Conservation (phyloP, 2,113 vertebrate genomes). For the Hoplias malabaricus region DNA sequence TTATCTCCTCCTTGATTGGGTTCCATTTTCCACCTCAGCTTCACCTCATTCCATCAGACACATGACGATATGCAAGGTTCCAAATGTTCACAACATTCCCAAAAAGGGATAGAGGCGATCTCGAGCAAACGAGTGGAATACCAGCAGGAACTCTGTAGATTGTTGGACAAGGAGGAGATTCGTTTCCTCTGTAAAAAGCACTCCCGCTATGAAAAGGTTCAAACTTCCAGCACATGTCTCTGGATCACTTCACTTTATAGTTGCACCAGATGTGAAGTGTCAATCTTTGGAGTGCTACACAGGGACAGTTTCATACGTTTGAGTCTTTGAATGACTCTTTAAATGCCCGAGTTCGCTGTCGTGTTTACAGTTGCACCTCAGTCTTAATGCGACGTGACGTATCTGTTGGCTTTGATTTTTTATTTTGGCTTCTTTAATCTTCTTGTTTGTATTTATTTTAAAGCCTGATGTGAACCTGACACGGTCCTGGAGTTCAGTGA, state of each 20-base stretch:
- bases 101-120: not conserved
- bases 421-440: constrained; percentile 14
- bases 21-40: not conserved
- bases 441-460: constrained; percentile 23
- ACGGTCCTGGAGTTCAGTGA: constrained; percentile 23
- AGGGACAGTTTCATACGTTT: not conserved
- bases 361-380: constrained; percentile 11
- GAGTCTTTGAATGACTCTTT: not conserved
- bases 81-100: not conserved
- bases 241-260: constrained; percentile 12
- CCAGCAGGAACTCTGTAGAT: not conserved
- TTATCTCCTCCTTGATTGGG: not conserved
- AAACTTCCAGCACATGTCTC: not conserved
- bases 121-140: not conserved
- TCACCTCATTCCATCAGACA: too few species aligned
- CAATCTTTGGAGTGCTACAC: constrained; percentile 25
- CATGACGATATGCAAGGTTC: too few species aligned
- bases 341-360: constrained; percentile 19
- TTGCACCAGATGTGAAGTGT: not conserved
- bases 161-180: not conserved
- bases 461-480: not conserved
- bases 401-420: not conserved
- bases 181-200: too few species aligned
- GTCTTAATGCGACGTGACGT: not conserved
- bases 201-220: not conserved